A percentile compares a stretch with the other conserved stretches of the same genome.
phyloP scores from a whole-genome alignment of 1,140 invertebrate species.

The Littorina saxatilis region DNA sequence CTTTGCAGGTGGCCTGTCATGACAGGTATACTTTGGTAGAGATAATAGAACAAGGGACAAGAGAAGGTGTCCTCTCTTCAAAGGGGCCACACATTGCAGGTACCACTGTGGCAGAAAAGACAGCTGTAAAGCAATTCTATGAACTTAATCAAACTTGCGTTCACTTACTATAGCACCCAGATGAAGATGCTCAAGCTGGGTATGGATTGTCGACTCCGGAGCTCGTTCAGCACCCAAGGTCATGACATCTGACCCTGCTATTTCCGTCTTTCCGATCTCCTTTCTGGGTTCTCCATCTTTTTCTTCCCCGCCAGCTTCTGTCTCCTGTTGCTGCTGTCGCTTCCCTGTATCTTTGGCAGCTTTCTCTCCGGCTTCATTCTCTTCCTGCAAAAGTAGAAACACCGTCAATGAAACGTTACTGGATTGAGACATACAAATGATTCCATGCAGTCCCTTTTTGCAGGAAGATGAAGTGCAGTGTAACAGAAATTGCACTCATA shows the following conservation, averaged over 20 bases:
- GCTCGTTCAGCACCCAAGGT: constrained; percentile 84
- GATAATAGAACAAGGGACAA: too few species aligned
- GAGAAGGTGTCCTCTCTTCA: too few species aligned
- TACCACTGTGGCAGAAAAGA: too few species aligned
- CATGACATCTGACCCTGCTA: constrained; percentile 85
- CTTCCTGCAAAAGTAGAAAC: constrained; percentile 19
- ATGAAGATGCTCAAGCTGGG: constrained; percentile 70
- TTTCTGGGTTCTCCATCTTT: constrained; percentile 39
- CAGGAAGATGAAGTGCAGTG: neutral
- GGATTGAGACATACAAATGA: too few species aligned
- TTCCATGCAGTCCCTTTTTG: neutral
- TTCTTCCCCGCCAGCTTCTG: constrained; percentile 48
- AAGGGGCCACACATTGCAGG: too few species aligned
- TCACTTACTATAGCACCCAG: constrained; percentile 44
- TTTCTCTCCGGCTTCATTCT: constrained; percentile 43
- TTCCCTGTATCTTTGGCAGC: constrained; percentile 43
- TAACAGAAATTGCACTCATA: neutral
- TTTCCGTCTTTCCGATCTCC: constrained; percentile 75
- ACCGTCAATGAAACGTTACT: too few species aligned
- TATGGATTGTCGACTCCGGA: constrained; percentile 83
- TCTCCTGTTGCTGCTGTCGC: constrained; percentile 50
- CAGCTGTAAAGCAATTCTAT: too few species aligned
- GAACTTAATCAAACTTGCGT: too few species aligned
- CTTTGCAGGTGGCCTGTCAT: too few species aligned
- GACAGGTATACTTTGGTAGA: too few species aligned